Evolutionary conservation across 1,140 invertebrate genomes (phyloP), one percentile per base, ranked within the genome.

Genomic region (Odontomachus brunneus): DNA sequence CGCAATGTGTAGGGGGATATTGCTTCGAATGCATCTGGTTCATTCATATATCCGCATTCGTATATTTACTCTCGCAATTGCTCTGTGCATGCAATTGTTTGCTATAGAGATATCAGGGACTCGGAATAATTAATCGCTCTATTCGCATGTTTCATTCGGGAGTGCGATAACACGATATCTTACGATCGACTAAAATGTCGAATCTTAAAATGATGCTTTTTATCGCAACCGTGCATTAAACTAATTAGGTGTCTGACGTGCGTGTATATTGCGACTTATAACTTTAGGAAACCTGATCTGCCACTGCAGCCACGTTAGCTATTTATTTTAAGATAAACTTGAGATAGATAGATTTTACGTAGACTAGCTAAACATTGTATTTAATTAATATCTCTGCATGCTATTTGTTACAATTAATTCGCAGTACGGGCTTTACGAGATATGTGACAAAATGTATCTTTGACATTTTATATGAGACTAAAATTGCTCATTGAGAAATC

Each of bases 21-120:
- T 75, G 57, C 59, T 75, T 51, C 22, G 53, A 15, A 15, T 2
- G 11, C 38, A 11, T 73, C 17, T 63, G 17, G 24, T 49, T 49
- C 14, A 75, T 62, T 75, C 24, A 17, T 14, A 49, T 62, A 57
- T 9, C 19, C 19, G 24, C 38, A 59, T 57, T 73, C 11, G 17
- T 29, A 62, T 75, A 75, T 62, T 75, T 75, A 75, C 38, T 75
- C 72, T 48, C 5, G 57, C 53, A 59, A 73, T 44, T 24, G n/a
- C 19, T 38, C 3, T 44, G 38, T 44, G 38, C 3, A 69, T 69
- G 17, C 22, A 60, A 44, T 60, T 29, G n/a, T 15, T 48, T 33
- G 51, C 19, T 74, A 29, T 48, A 48, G 33, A 48, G 29, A 15
- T 29, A 57, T 38, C 38, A 44, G 38, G 38, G 38, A 11, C 38